phyloP scores from a whole-genome alignment of 2,888 invertebrate genomes.

The Chaetoderma sp. region DNA sequence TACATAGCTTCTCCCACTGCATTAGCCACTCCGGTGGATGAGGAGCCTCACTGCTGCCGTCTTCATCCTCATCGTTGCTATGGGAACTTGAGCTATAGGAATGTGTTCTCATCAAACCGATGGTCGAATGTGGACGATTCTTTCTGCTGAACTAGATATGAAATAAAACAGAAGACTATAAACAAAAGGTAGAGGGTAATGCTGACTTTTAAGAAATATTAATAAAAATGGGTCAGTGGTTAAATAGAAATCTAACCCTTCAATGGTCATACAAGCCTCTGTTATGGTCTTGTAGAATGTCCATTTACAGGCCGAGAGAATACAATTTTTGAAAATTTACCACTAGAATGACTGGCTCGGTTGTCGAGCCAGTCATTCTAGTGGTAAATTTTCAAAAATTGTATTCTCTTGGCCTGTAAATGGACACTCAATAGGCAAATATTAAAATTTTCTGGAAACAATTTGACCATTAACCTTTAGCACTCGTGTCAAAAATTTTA shows the following conservation, averaged over 20 bases:
- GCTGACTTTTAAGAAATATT: neutral
- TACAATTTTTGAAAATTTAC: too few relatives aligned
- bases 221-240: neutral
- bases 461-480: too few relatives aligned
- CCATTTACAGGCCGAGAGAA: too few relatives aligned
- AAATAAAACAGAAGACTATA: neutral
- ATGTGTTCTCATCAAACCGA: conserved; percentile 48
- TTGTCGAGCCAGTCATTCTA: neutral
- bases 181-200: neutral
- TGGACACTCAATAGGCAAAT: too few relatives aligned
- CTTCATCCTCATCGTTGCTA: conserved; percentile 2
- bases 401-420: too few relatives aligned
- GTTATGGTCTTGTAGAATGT: too few relatives aligned
- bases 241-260: too few relatives aligned
- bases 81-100: conserved; percentile 50
- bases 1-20: conserved; percentile 14
- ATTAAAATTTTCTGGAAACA: too few relatives aligned
- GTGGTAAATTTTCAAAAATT: too few relatives aligned
- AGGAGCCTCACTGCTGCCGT: conserved; percentile 5
- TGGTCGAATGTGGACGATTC: conserved; percentile 54
- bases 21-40: conserved; percentile 30
- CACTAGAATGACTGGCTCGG: too few relatives aligned
- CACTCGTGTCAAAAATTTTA: too few relatives aligned
- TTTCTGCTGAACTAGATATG: neutral
- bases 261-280: too few relatives aligned